These are phyloP conservation scores for Nyctalus aviator DNA, from an alignment of 2,797 vertebrate genomes.

Conservation along the genomic window DNA sequence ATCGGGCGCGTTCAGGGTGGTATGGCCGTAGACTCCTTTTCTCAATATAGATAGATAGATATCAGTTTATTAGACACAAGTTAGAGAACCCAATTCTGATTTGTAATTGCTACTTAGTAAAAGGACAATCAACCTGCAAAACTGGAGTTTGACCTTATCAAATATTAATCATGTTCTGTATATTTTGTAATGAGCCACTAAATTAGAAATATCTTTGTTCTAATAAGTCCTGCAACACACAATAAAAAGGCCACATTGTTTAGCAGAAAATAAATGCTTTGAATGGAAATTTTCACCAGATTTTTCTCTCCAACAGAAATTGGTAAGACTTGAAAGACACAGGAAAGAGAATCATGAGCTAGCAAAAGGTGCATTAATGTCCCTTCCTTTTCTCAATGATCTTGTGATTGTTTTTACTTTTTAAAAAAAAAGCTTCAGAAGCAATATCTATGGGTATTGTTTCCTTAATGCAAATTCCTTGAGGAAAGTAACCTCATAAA, in stretches of 20 bases:
- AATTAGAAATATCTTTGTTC: constrained; percentile 53
- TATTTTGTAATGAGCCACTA: constrained; percentile 50
- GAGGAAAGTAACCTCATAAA: constrained; percentile 6
- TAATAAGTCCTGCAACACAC: neutral
- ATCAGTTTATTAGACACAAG: constrained; percentile 23
- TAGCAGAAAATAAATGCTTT: constrained; percentile 6
- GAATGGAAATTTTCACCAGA: constrained; percentile 19
- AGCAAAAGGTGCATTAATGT: neutral
- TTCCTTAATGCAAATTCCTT: constrained; percentile 43
- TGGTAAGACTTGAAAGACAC: neutral
- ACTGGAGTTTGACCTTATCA: constrained; percentile 5
- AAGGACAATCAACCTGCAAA: constrained; percentile 31
- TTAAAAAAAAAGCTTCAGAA: constrained; percentile 23
- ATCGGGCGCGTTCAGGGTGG: too few species aligned
- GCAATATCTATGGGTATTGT: neutral
- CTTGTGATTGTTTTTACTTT: constrained; percentile 12
- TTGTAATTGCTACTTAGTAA: constrained; percentile 33
- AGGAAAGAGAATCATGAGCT: neutral
- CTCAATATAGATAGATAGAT: neutral
- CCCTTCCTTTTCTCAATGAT: neutral
- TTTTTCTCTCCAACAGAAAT: constrained; percentile 49
- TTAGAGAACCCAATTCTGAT: constrained; percentile 7
- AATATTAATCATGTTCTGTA: constrained; percentile 35
- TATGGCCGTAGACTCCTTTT: too few species aligned
- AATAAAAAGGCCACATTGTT: neutral